These are phyloP conservation scores for Neogale vison DNA, from an alignment of 2,113 vertebrate genomes.

Conservation along the genomic window DNA sequence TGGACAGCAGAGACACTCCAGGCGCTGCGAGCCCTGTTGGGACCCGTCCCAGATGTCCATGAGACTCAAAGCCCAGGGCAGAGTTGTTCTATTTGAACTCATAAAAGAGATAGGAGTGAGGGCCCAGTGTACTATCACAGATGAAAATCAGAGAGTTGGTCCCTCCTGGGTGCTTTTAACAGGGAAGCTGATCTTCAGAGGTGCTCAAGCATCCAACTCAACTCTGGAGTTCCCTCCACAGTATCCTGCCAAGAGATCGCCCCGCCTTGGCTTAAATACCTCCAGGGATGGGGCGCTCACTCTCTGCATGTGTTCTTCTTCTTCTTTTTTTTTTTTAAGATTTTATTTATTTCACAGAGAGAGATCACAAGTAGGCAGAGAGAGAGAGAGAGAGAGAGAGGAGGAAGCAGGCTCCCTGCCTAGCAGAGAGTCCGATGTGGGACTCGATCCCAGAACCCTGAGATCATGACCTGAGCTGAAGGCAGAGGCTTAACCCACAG, in stretches of 20 bases:
- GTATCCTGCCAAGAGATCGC: not conserved
- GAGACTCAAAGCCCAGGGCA: not conserved
- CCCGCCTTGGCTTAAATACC: not conserved
- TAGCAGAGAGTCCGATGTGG: too few species aligned
- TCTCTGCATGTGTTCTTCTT: not conserved
- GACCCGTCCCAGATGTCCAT: fast-evolving
- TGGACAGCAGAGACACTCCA: not conserved
- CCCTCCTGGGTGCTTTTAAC: not conserved
- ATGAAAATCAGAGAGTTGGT: not conserved
- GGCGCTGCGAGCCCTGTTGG: fast-evolving
- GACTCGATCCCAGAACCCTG: too few species aligned
- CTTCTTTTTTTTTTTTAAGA: too few species aligned
- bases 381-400: too few species aligned
- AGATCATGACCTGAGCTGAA: too few species aligned
- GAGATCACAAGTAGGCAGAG: too few species aligned
- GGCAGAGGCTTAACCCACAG: too few species aligned
- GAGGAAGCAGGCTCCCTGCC: too few species aligned
- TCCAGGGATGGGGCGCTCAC: not conserved
- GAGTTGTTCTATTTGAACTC: not conserved
- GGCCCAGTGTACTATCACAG: not conserved
- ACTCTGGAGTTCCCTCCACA: not conserved
- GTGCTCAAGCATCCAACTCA: too few species aligned
- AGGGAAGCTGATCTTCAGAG: not conserved
- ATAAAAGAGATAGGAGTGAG: not conserved
- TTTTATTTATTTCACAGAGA: too few species aligned